Evolutionary conservation across 2,888 invertebrate species (phyloP), one percentile per base, ranked within the genome.

Genomic region (Chrysotoxum bicinctum): DNA sequence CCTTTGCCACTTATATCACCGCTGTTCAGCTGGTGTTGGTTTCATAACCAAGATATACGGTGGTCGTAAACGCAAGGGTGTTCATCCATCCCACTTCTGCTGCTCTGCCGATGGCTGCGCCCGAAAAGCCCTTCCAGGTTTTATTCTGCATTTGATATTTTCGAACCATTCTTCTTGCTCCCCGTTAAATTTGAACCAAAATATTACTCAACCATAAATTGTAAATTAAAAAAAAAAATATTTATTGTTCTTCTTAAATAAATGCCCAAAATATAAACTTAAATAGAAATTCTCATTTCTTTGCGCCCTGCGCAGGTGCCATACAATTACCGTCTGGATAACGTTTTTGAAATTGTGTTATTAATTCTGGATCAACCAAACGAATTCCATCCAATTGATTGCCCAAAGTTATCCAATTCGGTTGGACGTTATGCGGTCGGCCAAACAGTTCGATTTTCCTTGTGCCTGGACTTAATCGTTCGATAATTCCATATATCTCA

Each of bases 401-500:
- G 0, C 99, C 99, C 5, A 99, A 92, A 0, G 99, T 99, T 89
- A 97, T 97, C 99, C 99, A 99, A 90, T 99, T 99, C 0, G 98
- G 99, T 91, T 99, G 99, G 0, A 99, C 97, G 90, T 99, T 99
- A 91, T 99, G 99, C 0, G 98, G 98, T 74, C 99, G 93, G 0
- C 99, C 99, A 91, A 99, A 99, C 16, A 99, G 93, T 92, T 99
- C 99, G 80, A 99, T 98, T 93, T 99, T 99, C 77, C 98, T 94
- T 0, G 98, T 98, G 0, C 99, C 98, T 0, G 99, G 99, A 85
- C 98, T 98, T 68, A 99, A 94, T 69, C 99, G 93, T 91, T 99
- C 99, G 87, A 99, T 99, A 88, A 99, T 98, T 12, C 98, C 99
- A 91, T 99, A 99, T 88, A 99, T 98, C 92, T 99, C 99, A 92